phyloP scores from a whole-genome alignment of 2,113 vertebrate genomes.

The Pristiophorus japonicus region DNA sequence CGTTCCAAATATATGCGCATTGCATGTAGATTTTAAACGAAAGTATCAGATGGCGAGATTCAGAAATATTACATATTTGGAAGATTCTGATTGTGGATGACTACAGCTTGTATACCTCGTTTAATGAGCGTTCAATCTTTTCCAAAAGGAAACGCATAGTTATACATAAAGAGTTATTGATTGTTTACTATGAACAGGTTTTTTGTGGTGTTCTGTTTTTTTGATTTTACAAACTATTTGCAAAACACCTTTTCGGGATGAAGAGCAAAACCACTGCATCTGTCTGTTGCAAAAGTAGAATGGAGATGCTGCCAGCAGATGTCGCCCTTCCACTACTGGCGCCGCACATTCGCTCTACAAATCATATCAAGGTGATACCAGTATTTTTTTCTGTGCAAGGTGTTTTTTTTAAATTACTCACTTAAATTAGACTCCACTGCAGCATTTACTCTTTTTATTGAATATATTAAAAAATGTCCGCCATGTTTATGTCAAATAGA shows the following conservation, averaged over 20 bases:
- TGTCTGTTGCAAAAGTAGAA: not conserved
- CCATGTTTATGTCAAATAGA: not conserved
- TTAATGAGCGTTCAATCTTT: not conserved
- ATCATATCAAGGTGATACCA: conserved; percentile 27
- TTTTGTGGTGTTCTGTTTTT: too few species aligned
- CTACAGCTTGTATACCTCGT: not conserved
- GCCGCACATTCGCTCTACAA: not conserved
- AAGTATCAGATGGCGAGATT: not conserved
- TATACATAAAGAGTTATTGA: not conserved
- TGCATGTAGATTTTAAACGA: not conserved
- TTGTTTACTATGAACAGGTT: not conserved
- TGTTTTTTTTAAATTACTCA: not conserved
- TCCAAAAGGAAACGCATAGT: not conserved
- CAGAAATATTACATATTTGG: not conserved
- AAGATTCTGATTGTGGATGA: not conserved
- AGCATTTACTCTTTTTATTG: not conserved
- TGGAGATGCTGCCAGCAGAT: conserved; percentile 18
- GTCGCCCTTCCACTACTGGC: conserved; percentile 27
- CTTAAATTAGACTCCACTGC: conserved; percentile 3
- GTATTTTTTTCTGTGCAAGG: conserved; percentile 21
- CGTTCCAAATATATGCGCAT: not conserved
- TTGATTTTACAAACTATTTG: conserved; percentile 7
- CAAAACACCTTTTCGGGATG: not conserved
- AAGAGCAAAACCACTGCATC: not conserved
- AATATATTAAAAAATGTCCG: not conserved